Conservation (phyloP, 2,888 invertebrate species). For the Prosopocoilus inquinatus region DNA sequence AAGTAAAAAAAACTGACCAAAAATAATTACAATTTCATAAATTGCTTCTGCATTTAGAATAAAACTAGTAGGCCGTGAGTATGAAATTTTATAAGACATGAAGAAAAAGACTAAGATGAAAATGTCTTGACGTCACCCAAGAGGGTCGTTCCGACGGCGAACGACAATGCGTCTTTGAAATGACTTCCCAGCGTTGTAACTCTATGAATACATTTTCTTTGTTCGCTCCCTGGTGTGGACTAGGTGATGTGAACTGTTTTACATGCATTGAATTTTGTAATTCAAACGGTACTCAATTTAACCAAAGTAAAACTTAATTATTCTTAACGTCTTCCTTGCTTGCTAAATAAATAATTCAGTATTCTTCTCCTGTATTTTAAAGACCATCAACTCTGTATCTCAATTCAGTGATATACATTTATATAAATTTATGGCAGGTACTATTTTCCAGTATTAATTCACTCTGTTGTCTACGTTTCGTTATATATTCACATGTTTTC, state of each 20-base stretch:
- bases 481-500: too few relatives aligned
- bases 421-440: too few relatives aligned
- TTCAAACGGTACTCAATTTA: constrained; percentile 19
- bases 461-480: too few relatives aligned
- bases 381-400: too few relatives aligned
- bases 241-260: constrained; percentile 41
- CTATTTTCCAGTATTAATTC: too few relatives aligned
- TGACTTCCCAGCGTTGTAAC: constrained; percentile 39
- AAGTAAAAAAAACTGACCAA: too few relatives aligned
- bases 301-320: constrained; percentile 17
- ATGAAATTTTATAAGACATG: constrained; percentile 30
- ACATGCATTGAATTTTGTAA: constrained; percentile 49
- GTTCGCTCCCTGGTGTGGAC: constrained; percentile 37
- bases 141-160: constrained; percentile 46
- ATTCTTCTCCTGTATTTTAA: too few relatives aligned
- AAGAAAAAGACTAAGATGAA: constrained; percentile 49
- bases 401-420: too few relatives aligned
- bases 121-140: constrained; percentile 48
- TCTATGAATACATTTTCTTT: constrained; percentile 47
- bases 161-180: constrained; percentile 53
- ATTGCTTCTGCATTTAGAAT: too few relatives aligned
- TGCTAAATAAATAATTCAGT: too few relatives aligned
- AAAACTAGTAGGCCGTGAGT: background rate
- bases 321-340: background rate
- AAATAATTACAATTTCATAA: too few relatives aligned